Evolutionary conservation across 1,140 invertebrate species (phyloP), one percentile per base, ranked within the genome.

Genomic region (Drosophila obscura): DNA sequence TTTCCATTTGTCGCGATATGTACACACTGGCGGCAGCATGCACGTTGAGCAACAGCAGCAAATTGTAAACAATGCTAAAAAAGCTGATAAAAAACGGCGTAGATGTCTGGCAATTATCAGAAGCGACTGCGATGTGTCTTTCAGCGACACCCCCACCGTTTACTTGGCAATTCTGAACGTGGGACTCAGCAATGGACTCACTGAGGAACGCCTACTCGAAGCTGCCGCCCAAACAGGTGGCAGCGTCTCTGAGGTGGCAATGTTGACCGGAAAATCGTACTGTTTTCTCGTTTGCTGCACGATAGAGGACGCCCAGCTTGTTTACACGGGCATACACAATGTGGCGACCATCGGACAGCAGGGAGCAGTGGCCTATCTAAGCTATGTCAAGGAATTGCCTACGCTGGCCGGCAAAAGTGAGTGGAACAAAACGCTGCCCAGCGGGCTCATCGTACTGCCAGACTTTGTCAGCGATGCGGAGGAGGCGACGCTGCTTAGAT

Each of bases 381-480:
- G 93, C 11, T 97, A 93, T 44, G 76, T 87, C 6, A 45, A 55
- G 45, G 52, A 65, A 75, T 53, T 92, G 5, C 88, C 85, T 4
- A 19, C 41, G 6, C 11, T 68, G 9, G 76, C 92, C 6, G 64
- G 64, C 4, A 73, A 91, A 57, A 69, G 80, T 68, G 63, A 57
- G 5, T 87, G 80, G 57, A 55, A 78, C 28, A 80, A 48, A 41
- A 24, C 81, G 15, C 43, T 92, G 51, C 97, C 97, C n/a, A 89
- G 93, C 59, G 97, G 97, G 7, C 93, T 98, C n/a, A 82, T 92
- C 35, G 52, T 98, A 59, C 61, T 97, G 39, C 90, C 95, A 57
- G 92, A 98, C 89, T 97, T 97, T 93, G 93, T 98, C 28, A 94
- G 93, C 49, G 90, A 93, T 65, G 93, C 95, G 50, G 95, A 98